Evolutionary conservation across 2,888 invertebrate genomes (phyloP), one percentile per base, ranked within the genome.

Genomic region (Fissipunctia ypsillon): DNA sequence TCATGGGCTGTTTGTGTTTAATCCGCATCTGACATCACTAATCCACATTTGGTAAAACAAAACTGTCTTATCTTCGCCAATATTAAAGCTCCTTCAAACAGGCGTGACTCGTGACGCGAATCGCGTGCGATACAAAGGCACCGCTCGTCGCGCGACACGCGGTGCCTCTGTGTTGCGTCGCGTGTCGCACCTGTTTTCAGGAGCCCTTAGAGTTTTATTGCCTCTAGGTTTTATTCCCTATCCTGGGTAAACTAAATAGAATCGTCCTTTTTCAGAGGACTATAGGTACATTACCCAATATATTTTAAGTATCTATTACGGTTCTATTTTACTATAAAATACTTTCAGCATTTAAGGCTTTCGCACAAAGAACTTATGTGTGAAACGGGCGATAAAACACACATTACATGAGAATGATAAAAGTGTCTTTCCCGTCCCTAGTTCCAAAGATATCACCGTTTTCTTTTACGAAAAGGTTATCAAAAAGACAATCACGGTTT

Each of bases 401-500:
- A 56, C 31, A 48, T 48, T 63, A 41, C 41, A 16, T 41, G 45
- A 63, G 31, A 41, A 48, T 75, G 31, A 75, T 64, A 75, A 56
- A 56, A 59, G 2, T 45, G 28, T 54, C 54, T 54, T 19, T 54
- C 7, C 22, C 19, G 31, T 31, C 10, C 74, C 7, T 38, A 38
- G 52, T 38, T 52, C 10, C 14, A 45, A 73, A 73, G 45, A 45
- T 73, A 73, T 60, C 35, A 28, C 43, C 16, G 14, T n/a, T 64
- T 43, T 50, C n/a, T 59, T 65, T 50, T 22, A 65, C 16, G 19
- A 65, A 76, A 59, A 65, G 28, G 41, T 66, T 66, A 65, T 76
- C 50, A 48, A 66, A 59, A 50, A 25, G 25, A 35, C 22, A 64
- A 59, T 50, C 59, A 59, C 50, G n/a, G n/a, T n/a, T 9, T 19